A percentile compares a stretch with the other conserved stretches of the same genome.
Conservation (phyloP, 2,113 vertebrate species). For the Toxotes jaculatrix region DNA sequence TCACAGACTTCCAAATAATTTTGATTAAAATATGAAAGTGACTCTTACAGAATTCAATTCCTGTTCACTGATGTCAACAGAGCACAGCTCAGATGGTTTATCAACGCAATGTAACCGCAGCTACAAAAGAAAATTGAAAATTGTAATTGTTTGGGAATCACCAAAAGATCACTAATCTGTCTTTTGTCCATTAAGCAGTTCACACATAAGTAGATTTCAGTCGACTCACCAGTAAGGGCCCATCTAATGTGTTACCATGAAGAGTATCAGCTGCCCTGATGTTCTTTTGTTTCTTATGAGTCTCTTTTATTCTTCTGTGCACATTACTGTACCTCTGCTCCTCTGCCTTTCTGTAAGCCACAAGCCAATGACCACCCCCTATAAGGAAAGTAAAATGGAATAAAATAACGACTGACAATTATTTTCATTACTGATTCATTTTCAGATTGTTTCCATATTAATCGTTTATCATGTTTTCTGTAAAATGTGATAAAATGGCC, state of each 20-base stretch:
- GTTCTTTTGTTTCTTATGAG: neutral
- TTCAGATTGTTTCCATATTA: neutral
- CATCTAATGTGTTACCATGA: slow-evolving; percentile 74
- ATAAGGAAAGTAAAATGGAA: neutral
- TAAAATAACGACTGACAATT: too few relatives aligned
- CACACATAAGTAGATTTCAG: neutral
- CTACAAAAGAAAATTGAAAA: slow-evolving; percentile 67
- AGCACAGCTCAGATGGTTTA: slow-evolving; percentile 86
- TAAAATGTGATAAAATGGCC: neutral
- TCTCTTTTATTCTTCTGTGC: slow-evolving; percentile 28
- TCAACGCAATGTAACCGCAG: slow-evolving; percentile 84
- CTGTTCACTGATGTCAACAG: slow-evolving; percentile 84
- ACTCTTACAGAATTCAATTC: slow-evolving; percentile 84
- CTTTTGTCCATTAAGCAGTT: neutral
- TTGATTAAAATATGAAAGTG: neutral
- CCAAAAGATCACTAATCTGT: neutral
- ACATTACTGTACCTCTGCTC: slow-evolving; percentile 58
- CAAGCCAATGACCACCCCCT: slow-evolving; percentile 85
- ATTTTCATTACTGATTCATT: neutral
- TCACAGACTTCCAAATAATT: neutral
- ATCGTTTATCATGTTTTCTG: too few relatives aligned
- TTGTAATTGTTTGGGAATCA: neutral
- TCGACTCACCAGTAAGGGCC: slow-evolving; percentile 63
- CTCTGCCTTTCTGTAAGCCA: slow-evolving; percentile 69
- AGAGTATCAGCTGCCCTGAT: neutral